These are phyloP conservation scores for Phylloscopus whistleri DNA, from an alignment of 2,113 vertebrate species.

Conservation along the genomic window DNA sequence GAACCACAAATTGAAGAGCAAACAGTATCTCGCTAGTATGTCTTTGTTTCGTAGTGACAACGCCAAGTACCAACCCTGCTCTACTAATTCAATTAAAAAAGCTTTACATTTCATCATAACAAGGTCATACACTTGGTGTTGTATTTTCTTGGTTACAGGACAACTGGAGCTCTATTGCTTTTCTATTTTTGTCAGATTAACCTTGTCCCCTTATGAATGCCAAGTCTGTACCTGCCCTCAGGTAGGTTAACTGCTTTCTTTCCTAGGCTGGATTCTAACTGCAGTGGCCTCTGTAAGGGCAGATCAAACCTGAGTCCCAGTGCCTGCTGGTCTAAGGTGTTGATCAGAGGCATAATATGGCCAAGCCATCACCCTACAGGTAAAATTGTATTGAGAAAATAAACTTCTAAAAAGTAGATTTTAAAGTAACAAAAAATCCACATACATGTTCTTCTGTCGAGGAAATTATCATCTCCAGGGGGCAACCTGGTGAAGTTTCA, in stretches of 20 bases:
- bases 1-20: background rate
- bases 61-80: background rate
- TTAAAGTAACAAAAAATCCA: background rate
- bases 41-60: background rate
- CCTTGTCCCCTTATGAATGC: background rate
- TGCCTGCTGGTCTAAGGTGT: background rate
- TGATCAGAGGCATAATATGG: background rate
- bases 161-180: background rate
- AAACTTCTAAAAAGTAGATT: background rate
- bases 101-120: background rate
- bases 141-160: background rate
- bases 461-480: background rate
- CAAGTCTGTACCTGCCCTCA: background rate
- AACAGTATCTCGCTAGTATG: background rate
- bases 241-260: background rate
- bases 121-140: background rate
- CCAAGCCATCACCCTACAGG: background rate
- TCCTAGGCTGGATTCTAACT: background rate
- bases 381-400: background rate
- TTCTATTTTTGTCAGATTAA: background rate
- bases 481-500: background rate
- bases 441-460: background rate
- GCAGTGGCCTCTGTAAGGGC: background rate
- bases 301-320: background rate
- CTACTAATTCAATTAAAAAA: background rate